Conservation (phyloP, 2,888 invertebrate genomes). For the Campaea margaritaria region DNA sequence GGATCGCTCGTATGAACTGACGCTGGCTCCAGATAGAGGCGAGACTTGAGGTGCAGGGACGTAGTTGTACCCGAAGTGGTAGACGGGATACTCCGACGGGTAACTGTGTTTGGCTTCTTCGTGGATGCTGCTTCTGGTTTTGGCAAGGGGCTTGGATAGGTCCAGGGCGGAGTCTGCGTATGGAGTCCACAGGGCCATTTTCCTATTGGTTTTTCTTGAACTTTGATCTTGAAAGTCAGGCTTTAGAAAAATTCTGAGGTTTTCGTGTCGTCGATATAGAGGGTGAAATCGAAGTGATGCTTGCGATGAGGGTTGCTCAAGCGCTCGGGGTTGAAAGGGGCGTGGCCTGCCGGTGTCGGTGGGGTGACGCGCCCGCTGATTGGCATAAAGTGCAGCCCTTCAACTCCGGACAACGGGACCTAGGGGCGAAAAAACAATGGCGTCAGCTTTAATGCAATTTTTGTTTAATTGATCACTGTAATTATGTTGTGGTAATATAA, state of each 20-base stretch:
- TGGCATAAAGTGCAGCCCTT: constrained; percentile 15
- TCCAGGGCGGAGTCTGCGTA: constrained; percentile 66
- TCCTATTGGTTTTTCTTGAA: background rate
- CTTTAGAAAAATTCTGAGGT: background rate
- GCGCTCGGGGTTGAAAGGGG: constrained; percentile 45
- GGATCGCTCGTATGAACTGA: constrained; percentile 47
- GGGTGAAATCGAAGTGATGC: constrained; percentile 43
- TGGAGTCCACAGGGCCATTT: constrained; percentile 74
- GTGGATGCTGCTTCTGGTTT: constrained; percentile 5
- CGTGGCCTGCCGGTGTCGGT: constrained; percentile 34
- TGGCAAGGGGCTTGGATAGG: constrained; percentile 50
- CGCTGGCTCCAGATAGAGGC: constrained; percentile 49
- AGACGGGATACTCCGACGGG: constrained; percentile 27
- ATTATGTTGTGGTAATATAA: background rate
- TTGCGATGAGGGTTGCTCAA: constrained; percentile 38
- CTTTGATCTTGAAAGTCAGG: background rate
- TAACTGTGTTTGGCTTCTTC: constrained; percentile 29
- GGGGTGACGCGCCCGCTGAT: constrained; percentile 23
- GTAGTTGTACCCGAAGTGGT: constrained; percentile 44
- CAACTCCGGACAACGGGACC: constrained; percentile 42
- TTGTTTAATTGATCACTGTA: constrained; percentile 12
- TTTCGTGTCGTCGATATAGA: constrained; percentile 33
- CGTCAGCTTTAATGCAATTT: constrained; percentile 30
- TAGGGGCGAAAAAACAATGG: constrained; percentile 41
- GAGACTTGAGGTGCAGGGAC: constrained; percentile 48